Evolutionary conservation across 2,797 vertebrate species (phyloP).

Genomic region (Rhinoraja longicauda): DNA sequence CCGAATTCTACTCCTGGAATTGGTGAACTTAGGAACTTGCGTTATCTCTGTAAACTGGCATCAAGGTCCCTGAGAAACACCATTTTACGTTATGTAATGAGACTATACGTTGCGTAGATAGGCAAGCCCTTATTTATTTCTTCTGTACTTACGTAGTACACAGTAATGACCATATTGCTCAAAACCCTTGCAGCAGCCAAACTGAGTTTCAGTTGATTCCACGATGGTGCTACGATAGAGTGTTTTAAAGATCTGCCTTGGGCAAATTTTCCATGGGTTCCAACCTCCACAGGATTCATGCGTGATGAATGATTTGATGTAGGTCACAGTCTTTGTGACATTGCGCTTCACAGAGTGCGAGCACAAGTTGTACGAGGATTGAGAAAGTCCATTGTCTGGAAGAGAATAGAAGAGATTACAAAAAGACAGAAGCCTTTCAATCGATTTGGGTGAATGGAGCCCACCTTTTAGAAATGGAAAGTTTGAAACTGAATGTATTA

Average conservation of each 20-base stretch:
- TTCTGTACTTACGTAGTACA: conserved; percentile 65
- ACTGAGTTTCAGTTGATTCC: conserved; percentile 55
- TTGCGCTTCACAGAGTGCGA: conserved; percentile 53
- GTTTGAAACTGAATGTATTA: background rate
- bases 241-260: conserved; percentile 56
- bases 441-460: no score
- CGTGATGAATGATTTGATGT: conserved; percentile 54
- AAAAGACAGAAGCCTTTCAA: background rate
- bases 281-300: conserved; percentile 66
- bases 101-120: background rate
- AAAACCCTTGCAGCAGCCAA: conserved; percentile 73
- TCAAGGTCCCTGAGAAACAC: background rate
- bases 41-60: background rate
- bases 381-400: conserved; percentile 65
- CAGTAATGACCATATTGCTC: conserved; percentile 78
- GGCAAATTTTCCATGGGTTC: conserved; percentile 69
- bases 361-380: conserved; percentile 73
- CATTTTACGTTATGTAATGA: background rate
- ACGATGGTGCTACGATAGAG: conserved; percentile 51
- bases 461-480: background rate
- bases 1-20: no score
- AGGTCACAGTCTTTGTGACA: conserved; percentile 56
- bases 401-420: conserved; percentile 17
- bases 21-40: background rate
- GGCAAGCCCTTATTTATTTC: background rate